Evolutionary conservation across 2,113 vertebrate species (phyloP).

Genomic region (Bujurquina vittata): DNA sequence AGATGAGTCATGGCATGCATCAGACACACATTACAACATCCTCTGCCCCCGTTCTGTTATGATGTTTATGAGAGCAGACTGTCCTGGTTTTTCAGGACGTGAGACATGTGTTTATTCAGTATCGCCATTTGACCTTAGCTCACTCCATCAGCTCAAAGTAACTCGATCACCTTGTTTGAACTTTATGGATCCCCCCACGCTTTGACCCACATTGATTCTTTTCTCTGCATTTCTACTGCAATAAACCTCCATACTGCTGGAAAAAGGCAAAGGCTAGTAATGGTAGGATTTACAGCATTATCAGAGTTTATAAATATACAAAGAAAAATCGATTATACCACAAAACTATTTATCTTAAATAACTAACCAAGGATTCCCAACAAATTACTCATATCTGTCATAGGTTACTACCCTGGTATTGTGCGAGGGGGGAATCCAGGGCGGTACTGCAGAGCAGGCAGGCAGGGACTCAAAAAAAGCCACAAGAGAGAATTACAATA

Average conservation of each 20-base stretch:
- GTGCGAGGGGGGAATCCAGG: not conserved
- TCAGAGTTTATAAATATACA: not conserved
- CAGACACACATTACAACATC: conserved; percentile 35
- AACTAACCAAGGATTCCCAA: not conserved
- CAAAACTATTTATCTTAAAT: not conserved
- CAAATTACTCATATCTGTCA: not conserved
- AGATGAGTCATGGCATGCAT: conserved; percentile 49
- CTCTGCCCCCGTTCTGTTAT: conserved; percentile 17
- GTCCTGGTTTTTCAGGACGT: conserved; percentile 40
- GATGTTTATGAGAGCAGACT: conserved; percentile 53
- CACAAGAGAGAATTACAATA: not conserved
- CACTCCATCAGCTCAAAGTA: conserved; percentile 36
- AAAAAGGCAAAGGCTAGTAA: not conserved
- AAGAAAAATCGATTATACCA: not conserved
- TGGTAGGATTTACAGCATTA: not conserved
- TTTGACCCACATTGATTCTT: not conserved
- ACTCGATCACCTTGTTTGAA: conserved; percentile 58
- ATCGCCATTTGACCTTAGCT: conserved; percentile 48
- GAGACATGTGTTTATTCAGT: conserved; percentile 37
- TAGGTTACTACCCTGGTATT: not conserved
- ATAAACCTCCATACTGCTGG: not conserved
- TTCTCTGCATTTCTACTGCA: not conserved
- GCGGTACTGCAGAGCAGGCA: not conserved
- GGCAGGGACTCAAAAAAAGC: not conserved
- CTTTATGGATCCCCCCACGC: conserved; percentile 33